Evolutionary conservation across 1,140 invertebrate genomes (phyloP).

Genomic region (Drosophila arawakana): DNA sequence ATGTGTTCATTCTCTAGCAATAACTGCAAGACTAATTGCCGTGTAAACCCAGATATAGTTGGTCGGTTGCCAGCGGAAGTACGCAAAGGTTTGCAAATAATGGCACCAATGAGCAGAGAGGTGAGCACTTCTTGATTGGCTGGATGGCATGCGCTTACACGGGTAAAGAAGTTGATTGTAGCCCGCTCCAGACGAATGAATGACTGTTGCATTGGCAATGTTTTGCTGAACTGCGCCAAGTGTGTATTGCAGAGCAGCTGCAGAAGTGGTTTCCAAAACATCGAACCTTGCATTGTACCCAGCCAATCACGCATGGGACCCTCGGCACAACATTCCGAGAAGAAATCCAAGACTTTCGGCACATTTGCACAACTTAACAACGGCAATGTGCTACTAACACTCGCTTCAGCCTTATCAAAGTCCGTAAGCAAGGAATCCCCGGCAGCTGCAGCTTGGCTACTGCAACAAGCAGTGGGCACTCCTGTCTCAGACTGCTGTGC

Average conservation of each 20-base stretch:
- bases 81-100: slow-evolving; percentile 70
- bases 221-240: slow-evolving; percentile 83
- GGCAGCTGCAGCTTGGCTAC: slow-evolving; percentile 30
- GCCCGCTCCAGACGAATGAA: slow-evolving; percentile 90
- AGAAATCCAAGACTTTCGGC: slow-evolving; percentile 91
- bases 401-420: slow-evolving; percentile 85
- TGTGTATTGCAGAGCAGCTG: slow-evolving; percentile 88
- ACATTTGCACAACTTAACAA: slow-evolving; percentile 78
- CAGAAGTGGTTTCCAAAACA: slow-evolving; percentile 93
- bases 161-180: slow-evolving; percentile 90
- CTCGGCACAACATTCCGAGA: slow-evolving; percentile 91
- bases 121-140: slow-evolving; percentile 93
- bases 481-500: neutral
- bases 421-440: slow-evolving; percentile 83
- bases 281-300: slow-evolving; percentile 90
- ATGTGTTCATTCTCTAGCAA: slow-evolving; percentile 94
- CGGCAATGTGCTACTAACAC: slow-evolving; percentile 25
- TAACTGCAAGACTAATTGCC: slow-evolving; percentile 93
- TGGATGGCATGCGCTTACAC: slow-evolving; percentile 93
- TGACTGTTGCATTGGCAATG: slow-evolving; percentile 85
- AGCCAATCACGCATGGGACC: slow-evolving; percentile 94
- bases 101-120: slow-evolving; percentile 87
- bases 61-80: slow-evolving; percentile 46
- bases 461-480: slow-evolving; percentile 16
- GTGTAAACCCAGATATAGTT: slow-evolving; percentile 93